Conservation (phyloP, 2,113 vertebrate species). For the Ictalurus furcatus region DNA sequence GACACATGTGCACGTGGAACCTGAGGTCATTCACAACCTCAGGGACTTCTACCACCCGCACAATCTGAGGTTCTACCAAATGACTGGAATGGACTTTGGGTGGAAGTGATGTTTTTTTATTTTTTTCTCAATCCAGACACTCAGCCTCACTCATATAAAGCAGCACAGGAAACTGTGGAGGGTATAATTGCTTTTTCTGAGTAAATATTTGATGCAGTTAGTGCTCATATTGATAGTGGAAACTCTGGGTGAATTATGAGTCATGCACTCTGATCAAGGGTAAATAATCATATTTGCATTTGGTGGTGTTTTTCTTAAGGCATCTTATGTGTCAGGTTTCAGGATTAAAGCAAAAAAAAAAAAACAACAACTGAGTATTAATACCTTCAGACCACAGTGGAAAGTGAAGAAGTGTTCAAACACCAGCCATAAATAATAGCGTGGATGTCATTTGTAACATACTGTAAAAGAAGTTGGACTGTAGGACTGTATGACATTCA, state of each 20-base stretch:
- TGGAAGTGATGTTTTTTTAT: conserved; percentile 69
- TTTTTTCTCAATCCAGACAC: neutral
- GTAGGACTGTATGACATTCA: neutral
- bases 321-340: neutral
- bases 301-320: conserved; percentile 9
- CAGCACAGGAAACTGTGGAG: conserved; percentile 8
- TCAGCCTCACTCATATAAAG: conserved; percentile 1
- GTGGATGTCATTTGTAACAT: neutral
- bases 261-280: conserved; percentile 11
- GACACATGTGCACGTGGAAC: conserved; percentile 71
- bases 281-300: conserved; percentile 27
- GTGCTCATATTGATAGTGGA: neutral
- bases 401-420: neutral
- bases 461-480: neutral
- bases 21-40: conserved; percentile 68
- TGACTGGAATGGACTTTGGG: conserved; percentile 77
- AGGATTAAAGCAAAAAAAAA: neutral
- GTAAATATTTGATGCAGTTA: conserved; percentile 18
- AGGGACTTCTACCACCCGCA: conserved; percentile 76
- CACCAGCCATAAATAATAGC: neutral
- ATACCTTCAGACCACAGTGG: neutral
- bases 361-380: neutral
- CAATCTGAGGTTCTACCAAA: conserved; percentile 75
- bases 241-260: neutral
- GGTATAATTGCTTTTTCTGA: neutral